Conservation (phyloP, 2,888 invertebrate genomes). For the Esperia sulphurella region DNA sequence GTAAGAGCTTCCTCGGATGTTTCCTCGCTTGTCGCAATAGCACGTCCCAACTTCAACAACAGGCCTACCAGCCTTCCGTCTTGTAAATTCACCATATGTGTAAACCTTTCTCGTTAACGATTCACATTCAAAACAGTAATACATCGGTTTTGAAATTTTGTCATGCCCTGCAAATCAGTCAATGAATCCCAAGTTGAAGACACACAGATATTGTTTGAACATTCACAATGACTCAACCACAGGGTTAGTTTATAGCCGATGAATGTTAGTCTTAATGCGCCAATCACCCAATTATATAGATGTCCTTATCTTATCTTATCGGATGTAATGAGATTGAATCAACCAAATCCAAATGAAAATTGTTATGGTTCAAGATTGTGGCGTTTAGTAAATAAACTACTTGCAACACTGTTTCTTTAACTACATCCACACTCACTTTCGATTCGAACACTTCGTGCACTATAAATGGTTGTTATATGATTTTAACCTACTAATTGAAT, state of each 20-base stretch:
- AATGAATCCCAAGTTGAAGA: conserved; percentile 76
- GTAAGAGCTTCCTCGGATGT: conserved; percentile 38
- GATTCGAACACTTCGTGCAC: background rate
- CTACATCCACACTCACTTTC: background rate
- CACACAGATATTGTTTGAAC: conserved; percentile 71
- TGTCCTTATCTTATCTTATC: conserved; percentile 53
- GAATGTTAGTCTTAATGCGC: conserved; percentile 45
- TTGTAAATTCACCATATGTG: conserved; percentile 70
- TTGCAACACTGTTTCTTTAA: conserved; percentile 3
- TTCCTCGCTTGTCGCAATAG: conserved; percentile 41
- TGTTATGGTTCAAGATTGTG: conserved; percentile 37
- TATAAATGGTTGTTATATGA: background rate
- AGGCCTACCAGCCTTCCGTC: conserved; percentile 73
- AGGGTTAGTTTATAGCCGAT: conserved; percentile 43
- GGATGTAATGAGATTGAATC: conserved; percentile 41
- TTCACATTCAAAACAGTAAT: conserved; percentile 59
- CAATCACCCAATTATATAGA: conserved; percentile 45
- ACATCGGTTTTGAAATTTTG: conserved; percentile 63
- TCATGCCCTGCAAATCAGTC: conserved; percentile 77
- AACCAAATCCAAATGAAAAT: conserved; percentile 48
- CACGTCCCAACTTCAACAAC: conserved; percentile 57
- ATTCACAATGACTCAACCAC: conserved; percentile 43
- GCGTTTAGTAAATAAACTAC: conserved; percentile 10
- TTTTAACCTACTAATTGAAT: background rate
- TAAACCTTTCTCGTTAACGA: conserved; percentile 47